These are phyloP conservation scores for Oscheius sp. DNA, from an alignment of 2,888 invertebrate species.

Conservation along the genomic window DNA sequence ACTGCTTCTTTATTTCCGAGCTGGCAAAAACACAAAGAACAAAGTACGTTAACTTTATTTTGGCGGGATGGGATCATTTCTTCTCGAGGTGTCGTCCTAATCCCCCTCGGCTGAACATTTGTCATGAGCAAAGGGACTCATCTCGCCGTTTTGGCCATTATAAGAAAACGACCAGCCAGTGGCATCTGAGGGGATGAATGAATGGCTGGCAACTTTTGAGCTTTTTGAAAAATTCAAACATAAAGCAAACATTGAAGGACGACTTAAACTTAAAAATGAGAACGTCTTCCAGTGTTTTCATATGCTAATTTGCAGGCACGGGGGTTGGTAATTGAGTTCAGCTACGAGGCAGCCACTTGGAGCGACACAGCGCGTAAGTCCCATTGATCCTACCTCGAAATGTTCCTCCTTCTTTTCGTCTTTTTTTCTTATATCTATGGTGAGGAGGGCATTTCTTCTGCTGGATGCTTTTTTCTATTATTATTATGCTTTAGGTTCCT, in stretches of 20 bases:
- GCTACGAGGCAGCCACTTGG: conserved; percentile 30
- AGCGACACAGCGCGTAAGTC: conserved; percentile 27
- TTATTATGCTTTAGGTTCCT: conserved; percentile 27
- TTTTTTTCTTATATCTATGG: background rate
- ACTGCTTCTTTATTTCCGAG: conserved; percentile 45
- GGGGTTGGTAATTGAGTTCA: conserved; percentile 33
- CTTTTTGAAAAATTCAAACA: conserved; percentile 12
- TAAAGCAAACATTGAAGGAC: background rate
- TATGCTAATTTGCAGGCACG: conserved; percentile 28
- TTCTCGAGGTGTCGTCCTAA: conserved; percentile 1
- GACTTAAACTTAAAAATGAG: background rate
- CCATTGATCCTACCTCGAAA: conserved; percentile 18
- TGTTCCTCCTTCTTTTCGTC: conserved; percentile 6
- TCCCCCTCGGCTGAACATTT: conserved; percentile 19
- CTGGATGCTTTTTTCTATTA: background rate
- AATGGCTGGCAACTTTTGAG: background rate
- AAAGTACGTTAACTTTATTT: background rate
- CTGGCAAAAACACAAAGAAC: conserved; percentile 40
- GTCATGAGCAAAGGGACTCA: conserved; percentile 15
- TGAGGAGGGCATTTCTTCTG: background rate
- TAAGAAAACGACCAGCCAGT: conserved; percentile 8
- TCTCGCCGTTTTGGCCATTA: conserved; percentile 4
- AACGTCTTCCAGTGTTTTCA: conserved; percentile 3
- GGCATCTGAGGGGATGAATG: background rate
- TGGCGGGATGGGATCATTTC: background rate